phyloP scores from a whole-genome alignment of 23 tunicate species.

The Trididemnum clinides region DNA sequence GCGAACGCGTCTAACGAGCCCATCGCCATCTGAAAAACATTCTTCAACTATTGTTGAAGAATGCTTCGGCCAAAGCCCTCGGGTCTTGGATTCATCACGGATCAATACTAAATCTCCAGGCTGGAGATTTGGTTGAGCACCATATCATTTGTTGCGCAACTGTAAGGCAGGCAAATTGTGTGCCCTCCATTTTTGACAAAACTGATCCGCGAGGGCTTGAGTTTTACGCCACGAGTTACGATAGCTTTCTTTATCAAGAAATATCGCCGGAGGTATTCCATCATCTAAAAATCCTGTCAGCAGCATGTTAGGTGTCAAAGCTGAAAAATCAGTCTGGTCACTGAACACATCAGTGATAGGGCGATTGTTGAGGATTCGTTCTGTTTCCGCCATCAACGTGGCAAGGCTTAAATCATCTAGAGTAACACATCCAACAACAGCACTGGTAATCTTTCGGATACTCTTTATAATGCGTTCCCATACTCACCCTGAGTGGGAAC shows the following conservation, averaged over 20 bases:
- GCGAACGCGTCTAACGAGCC: background rate
- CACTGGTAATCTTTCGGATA: background rate
- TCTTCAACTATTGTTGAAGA: background rate
- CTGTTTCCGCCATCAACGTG: background rate
- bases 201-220: background rate
- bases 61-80: background rate
- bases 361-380: background rate
- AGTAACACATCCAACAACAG: background rate
- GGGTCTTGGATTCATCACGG: background rate
- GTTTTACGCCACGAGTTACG: background rate
- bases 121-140: background rate
- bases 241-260: background rate
- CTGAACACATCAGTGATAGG: background rate
- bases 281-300: background rate
- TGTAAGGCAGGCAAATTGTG: background rate
- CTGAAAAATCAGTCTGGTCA: background rate
- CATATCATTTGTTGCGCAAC: background rate
- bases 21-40: background rate
- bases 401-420: background rate
- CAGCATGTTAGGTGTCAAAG: background rate
- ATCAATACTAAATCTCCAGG: background rate
- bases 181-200: background rate
- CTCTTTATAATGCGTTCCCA: slow-evolving; percentile 17
- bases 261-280: background rate
- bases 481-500: background rate